A percentile compares a stretch with the other conserved stretches of the same genome.
Evolutionary conservation across 2,113 vertebrate genomes (phyloP).

Genomic region (Carassius gibelio): DNA sequence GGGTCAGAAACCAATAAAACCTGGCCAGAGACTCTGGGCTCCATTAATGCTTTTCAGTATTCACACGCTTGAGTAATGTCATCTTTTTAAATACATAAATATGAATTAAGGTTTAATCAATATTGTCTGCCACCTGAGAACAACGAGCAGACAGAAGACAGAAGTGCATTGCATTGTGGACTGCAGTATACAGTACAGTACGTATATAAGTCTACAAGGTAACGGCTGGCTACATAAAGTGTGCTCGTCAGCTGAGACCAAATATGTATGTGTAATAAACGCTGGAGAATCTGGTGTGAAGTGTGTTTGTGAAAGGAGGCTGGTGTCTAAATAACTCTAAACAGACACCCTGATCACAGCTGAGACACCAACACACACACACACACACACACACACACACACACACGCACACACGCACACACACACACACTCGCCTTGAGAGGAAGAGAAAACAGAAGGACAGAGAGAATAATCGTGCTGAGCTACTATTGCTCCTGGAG

Average conservation of each 20-base stretch:
- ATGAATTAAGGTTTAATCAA: too few relatives aligned
- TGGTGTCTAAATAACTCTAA: constrained; percentile 31
- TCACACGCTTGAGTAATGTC: too few relatives aligned
- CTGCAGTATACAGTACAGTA: too few relatives aligned
- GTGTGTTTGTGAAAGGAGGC: not conserved
- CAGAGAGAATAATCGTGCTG: not conserved
- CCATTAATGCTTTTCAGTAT: too few relatives aligned
- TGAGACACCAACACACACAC: constrained; percentile 21
- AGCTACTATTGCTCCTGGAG: too few relatives aligned
- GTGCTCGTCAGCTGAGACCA: not conserved
- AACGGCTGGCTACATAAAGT: not conserved
- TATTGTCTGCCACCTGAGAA: too few relatives aligned
- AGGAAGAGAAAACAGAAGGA: not conserved
- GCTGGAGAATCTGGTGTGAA: constrained; percentile 1
- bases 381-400: not conserved
- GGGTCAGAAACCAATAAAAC: too few relatives aligned
- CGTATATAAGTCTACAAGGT: not conserved
- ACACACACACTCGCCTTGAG: not conserved
- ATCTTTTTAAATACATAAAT: too few relatives aligned
- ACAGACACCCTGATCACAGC: constrained; percentile 54
- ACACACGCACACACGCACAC: too few relatives aligned
- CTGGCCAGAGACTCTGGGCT: too few relatives aligned
- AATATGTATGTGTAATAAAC: not conserved
- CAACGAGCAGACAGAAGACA: too few relatives aligned
- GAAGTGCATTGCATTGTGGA: too few relatives aligned